Evolutionary conservation across 2,113 vertebrate species (phyloP).

Genomic region (Anoura caudifer): DNA sequence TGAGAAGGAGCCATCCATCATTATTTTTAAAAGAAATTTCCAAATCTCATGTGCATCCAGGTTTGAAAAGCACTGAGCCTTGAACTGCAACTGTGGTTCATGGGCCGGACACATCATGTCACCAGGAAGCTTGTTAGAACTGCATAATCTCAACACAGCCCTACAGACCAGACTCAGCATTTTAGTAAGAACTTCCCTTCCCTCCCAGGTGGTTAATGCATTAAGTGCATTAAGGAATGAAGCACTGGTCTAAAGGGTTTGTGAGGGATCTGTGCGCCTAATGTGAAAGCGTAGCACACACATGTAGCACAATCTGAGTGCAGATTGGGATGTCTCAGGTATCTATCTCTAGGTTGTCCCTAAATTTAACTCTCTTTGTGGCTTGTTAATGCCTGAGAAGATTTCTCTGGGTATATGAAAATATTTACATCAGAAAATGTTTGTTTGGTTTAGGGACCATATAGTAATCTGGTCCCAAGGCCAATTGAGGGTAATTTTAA

Average conservation of each 20-base stretch:
- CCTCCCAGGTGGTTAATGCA: neutral
- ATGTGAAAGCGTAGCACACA: neutral
- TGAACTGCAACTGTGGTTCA: neutral
- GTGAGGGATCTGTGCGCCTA: neutral
- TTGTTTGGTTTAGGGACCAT: neutral
- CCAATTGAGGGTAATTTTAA: neutral
- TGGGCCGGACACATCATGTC: neutral
- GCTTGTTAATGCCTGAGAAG: neutral
- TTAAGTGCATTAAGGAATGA: neutral
- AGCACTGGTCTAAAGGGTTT: neutral
- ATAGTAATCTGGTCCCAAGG: neutral
- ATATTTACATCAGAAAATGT: neutral
- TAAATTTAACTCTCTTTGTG: neutral
- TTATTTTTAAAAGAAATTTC: neutral
- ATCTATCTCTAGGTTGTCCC: neutral
- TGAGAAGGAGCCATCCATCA: neutral
- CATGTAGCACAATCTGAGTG: neutral
- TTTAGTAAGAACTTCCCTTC: neutral
- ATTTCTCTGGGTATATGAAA: neutral
- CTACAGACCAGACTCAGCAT: neutral
- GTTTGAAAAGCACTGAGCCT: neutral
- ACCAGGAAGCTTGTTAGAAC: neutral
- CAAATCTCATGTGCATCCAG: neutral
- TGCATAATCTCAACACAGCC: neutral
- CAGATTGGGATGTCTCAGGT: neutral